Conservation (phyloP, 2,113 vertebrate species). For the Cairina moschata region DNA sequence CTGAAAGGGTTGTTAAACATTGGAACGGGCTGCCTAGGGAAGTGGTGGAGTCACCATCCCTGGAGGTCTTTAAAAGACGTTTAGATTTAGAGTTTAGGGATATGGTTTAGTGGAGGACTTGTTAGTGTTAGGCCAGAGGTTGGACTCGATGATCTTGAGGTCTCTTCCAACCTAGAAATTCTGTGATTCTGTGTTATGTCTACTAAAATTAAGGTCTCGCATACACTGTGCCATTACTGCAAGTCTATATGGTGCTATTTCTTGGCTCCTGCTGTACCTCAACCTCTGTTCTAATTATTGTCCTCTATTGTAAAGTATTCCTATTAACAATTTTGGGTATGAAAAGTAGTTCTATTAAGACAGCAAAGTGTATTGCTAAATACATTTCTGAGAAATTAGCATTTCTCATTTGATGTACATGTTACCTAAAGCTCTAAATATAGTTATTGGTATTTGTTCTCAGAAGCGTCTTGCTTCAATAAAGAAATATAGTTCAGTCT, state of each 20-base stretch:
- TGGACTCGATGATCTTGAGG: no score
- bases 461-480: background rate
- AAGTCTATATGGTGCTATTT: background rate
- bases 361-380: background rate
- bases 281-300: background rate
- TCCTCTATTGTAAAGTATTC: background rate
- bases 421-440: background rate
- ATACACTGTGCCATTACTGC: background rate
- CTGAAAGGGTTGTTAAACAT: no score
- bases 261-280: background rate
- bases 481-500: background rate
- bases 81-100: no score
- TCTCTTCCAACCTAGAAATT: no score
- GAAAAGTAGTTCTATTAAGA: background rate
- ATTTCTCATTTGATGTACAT: background rate
- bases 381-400: background rate
- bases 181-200: background rate
- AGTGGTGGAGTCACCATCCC: no score
- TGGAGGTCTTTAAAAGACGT: no score
- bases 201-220: slow-evolving; percentile 2
- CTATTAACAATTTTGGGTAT: background rate
- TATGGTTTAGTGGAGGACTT: no score
- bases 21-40: no score
- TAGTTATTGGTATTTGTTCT: background rate
- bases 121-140: no score